A percentile compares a stretch with the other conserved stretches of the same genome.
Evolutionary conservation across 1,140 invertebrate genomes (phyloP).

Genomic region (Arctopsyche grandis): DNA sequence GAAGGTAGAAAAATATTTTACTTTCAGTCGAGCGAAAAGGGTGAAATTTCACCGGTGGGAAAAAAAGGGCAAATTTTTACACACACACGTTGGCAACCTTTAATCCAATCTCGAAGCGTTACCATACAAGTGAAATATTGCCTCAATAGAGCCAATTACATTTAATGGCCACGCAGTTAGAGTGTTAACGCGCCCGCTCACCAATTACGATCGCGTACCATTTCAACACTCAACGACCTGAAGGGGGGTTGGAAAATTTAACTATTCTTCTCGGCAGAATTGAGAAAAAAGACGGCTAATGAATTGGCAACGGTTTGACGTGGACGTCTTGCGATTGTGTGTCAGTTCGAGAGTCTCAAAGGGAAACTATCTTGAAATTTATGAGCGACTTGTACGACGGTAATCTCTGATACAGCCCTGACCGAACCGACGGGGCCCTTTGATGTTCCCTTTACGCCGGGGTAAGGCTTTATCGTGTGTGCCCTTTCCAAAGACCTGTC

Average conservation of each 20-base stretch:
- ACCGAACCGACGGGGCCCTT: not conserved
- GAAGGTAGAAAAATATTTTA: too few species aligned
- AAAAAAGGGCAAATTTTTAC: not conserved
- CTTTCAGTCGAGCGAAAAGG: too few species aligned
- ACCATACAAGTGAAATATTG: constrained; percentile 49
- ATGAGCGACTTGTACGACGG: not conserved
- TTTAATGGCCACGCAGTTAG: constrained; percentile 42
- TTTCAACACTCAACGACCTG: not conserved
- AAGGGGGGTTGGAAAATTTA: too few species aligned
- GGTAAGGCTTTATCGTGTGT: not conserved
- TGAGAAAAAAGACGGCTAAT: not conserved
- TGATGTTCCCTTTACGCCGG: not conserved
- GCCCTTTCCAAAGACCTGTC: not conserved
- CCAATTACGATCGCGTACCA: not conserved
- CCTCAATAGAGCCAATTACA: constrained; percentile 51
- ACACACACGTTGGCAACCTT: not conserved
- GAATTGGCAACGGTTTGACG: not conserved
- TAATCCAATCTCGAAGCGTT: constrained; percentile 19
- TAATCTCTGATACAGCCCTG: not conserved
- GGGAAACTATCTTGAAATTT: not conserved
- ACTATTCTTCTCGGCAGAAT: not conserved
- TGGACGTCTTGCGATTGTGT: not conserved
- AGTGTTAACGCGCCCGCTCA: not conserved
- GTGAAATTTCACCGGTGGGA: too few species aligned
- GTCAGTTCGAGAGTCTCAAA: not conserved